Percentiles rank a stretch among this genome's conserved stretches.
phyloP scores from a whole-genome alignment of 2,888 invertebrate species.

The Dione vanillae region DNA sequence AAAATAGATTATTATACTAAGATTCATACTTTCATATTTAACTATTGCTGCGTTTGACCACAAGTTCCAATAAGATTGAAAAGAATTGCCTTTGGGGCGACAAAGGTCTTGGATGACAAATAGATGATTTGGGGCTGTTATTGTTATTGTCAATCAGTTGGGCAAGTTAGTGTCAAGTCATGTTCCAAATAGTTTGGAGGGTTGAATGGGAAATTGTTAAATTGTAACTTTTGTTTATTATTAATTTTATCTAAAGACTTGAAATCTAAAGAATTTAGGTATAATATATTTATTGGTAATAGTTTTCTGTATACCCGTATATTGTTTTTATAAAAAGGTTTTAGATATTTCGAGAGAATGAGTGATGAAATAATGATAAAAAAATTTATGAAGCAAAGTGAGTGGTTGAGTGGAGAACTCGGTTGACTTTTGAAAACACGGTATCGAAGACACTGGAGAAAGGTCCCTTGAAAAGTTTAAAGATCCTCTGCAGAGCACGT shows the following conservation, averaged over 20 bases:
- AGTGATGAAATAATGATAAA: too few species aligned
- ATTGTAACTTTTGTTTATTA: background rate
- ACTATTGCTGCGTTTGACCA: constrained; percentile 27
- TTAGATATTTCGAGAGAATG: too few species aligned
- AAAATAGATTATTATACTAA: background rate
- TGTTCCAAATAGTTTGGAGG: constrained; percentile 13
- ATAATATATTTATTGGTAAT: too few species aligned
- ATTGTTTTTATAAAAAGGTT: too few species aligned
- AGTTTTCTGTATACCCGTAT: too few species aligned
- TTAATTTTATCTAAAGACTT: background rate
- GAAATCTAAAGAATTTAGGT: too few species aligned
- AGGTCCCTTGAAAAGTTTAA: too few species aligned
- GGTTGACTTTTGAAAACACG: too few species aligned
- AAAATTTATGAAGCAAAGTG: too few species aligned
- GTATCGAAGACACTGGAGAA: too few species aligned
- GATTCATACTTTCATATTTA: constrained; percentile 13
- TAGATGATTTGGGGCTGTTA: constrained; percentile 63
- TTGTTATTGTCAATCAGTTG: constrained; percentile 51
- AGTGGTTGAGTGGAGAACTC: too few species aligned
- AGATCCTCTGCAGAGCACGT: too few species aligned
- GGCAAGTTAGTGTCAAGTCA: constrained; percentile 47
- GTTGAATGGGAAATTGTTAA: background rate
- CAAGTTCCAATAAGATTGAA: constrained; percentile 32
- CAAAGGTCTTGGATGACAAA: constrained; percentile 57
- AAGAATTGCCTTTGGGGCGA: constrained; percentile 33